These are phyloP conservation scores for Pardalotus punctatus DNA, from an alignment of 2,113 vertebrate genomes.

Conservation along the genomic window DNA sequence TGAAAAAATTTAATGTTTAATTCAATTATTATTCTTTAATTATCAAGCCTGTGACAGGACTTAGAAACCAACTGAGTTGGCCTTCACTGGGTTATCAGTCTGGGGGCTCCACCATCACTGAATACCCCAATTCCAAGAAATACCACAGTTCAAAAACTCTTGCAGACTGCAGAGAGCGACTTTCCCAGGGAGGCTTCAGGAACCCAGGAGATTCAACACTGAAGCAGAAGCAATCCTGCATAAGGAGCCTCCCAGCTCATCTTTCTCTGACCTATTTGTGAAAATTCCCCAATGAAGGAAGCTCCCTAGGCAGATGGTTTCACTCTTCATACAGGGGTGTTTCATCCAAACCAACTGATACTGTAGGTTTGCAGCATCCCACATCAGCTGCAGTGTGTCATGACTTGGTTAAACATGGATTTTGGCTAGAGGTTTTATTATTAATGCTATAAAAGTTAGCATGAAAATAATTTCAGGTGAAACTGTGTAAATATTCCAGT, in stretches of 20 bases:
- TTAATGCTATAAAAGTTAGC: background rate
- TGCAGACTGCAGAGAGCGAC: background rate
- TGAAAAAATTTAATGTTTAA: background rate
- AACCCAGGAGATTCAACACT: background rate
- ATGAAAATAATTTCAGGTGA: background rate
- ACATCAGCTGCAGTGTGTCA: background rate
- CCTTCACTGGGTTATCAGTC: background rate
- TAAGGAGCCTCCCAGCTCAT: background rate
- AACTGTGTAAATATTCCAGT: background rate
- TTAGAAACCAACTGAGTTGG: background rate
- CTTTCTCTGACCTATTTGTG: slow-evolving; percentile 25
- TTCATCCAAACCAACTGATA: background rate
- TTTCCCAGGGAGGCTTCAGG: background rate
- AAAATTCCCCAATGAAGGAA: background rate
- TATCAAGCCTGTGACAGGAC: background rate
- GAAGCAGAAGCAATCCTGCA: background rate
- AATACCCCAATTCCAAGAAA: background rate
- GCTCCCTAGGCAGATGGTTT: background rate
- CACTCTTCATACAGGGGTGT: background rate
- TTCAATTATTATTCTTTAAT: background rate
- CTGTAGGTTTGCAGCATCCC: background rate
- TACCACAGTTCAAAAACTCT: background rate
- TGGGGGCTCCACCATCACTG: background rate
- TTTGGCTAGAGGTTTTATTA: background rate
- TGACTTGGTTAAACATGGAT: background rate